Percentiles rank a stretch among this genome's conserved stretches.
Evolutionary conservation across 2,888 invertebrate species (phyloP).

Genomic region (Cremastinae sp.): DNA sequence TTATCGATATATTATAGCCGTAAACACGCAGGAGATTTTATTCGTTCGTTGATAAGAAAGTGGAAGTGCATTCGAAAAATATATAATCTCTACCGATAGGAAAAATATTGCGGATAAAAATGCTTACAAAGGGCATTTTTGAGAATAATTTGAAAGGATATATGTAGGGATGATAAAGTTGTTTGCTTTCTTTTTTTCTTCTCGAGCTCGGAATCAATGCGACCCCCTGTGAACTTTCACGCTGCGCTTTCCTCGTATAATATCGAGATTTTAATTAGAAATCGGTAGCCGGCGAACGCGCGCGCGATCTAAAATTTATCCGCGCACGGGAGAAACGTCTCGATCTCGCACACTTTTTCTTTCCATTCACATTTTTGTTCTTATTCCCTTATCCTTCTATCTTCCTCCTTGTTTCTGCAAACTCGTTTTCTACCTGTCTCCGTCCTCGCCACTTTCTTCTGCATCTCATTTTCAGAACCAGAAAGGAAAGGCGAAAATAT

Average conservation of each 20-base stretch:
- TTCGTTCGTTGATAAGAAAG: no score
- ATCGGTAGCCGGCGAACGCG: constrained; percentile 56
- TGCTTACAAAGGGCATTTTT: constrained; percentile 1
- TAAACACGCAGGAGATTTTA: neutral
- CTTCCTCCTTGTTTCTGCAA: constrained; percentile 26
- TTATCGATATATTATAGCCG: neutral
- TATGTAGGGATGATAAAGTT: no score
- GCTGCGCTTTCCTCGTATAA: constrained; percentile 36
- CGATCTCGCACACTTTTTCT: constrained; percentile 15
- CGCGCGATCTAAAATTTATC: constrained; percentile 53
- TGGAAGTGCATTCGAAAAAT: constrained; percentile 7
- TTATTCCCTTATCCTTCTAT: constrained; percentile 29
- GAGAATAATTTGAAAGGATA: constrained; percentile 11
- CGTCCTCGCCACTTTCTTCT: constrained; percentile 30
- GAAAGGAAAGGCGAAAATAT: neutral
- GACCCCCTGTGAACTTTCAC: constrained; percentile 22
- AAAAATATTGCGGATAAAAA: neutral
- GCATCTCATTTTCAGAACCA: constrained; percentile 35
- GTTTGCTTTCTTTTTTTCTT: no score
- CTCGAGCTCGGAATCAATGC: neutral
- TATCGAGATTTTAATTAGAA: constrained; percentile 60
- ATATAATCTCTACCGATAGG: neutral
- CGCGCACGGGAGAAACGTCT: constrained; percentile 25
- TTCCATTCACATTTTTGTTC: constrained; percentile 4
- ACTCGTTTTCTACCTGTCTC: constrained; percentile 62